Conservation (phyloP, 2,113 vertebrate genomes). For the Grallaria varia region DNA sequence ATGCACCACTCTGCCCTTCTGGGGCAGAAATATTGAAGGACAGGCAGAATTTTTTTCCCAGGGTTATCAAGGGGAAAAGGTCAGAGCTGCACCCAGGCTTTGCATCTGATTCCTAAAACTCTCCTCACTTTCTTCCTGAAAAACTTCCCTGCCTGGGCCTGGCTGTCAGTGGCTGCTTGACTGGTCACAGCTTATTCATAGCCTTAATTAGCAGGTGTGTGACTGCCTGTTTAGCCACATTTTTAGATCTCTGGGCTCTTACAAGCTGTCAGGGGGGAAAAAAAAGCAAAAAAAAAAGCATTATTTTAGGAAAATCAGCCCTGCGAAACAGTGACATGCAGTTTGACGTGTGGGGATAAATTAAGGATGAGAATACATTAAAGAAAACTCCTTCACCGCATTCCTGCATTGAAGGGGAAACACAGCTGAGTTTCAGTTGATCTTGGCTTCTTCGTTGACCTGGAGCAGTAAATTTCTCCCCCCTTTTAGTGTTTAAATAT, state of each 20-base stretch:
- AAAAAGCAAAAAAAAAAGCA: not conserved
- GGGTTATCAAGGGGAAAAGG: not conserved
- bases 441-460: constrained; percentile 72
- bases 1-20: not conserved
- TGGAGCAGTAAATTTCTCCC: constrained; percentile 56
- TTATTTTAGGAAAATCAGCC: constrained; percentile 48
- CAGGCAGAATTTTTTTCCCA: not conserved
- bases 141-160: not conserved
- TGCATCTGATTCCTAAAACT: not conserved
- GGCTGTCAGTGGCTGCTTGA: not conserved
- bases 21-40: not conserved
- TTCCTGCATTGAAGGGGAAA: constrained; percentile 55
- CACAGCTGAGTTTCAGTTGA: constrained; percentile 65
- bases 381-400: constrained; percentile 34
- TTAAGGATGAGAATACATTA: not conserved
- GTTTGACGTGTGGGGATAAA: constrained; percentile 43
- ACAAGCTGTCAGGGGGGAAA: not conserved
- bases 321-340: constrained; percentile 6
- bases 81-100: not conserved
- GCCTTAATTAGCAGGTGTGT: constrained; percentile 50
- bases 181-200: constrained; percentile 25
- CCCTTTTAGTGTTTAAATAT: constrained; percentile 63
- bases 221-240: constrained; percentile 12
- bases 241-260: not conserved
- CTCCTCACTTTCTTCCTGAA: fast-evolving